Evolutionary conservation across 2,113 vertebrate species (phyloP).

Genomic region (Atlantisia rogersi): DNA sequence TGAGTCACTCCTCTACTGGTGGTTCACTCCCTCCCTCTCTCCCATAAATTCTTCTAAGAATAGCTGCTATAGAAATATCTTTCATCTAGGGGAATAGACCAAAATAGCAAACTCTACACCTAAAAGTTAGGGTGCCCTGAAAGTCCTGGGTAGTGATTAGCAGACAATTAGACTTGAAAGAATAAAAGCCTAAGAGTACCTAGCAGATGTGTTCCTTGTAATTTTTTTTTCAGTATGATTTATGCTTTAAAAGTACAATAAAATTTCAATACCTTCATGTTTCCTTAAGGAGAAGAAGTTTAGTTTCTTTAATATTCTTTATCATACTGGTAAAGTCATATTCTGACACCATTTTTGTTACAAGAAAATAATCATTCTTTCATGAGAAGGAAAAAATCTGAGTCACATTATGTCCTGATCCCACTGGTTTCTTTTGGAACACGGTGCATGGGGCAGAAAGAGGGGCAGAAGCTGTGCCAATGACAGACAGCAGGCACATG

Average conservation of each 20-base stretch:
- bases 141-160: not conserved
- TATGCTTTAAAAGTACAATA: not conserved
- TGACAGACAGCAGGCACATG: not conserved
- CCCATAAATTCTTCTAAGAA: conserved; percentile 62
- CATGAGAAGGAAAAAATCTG: not conserved
- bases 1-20: conserved; percentile 64
- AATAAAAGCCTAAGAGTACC: not conserved
- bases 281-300: not conserved
- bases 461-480: not conserved
- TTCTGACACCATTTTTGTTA: not conserved
- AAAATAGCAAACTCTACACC: conserved; percentile 20
- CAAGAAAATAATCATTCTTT: not conserved
- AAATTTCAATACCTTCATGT: not conserved
- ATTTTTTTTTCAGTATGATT: not conserved
- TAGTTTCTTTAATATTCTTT: not conserved
- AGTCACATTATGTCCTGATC: not conserved
- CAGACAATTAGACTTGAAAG: not conserved
- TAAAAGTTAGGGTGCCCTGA: not conserved
- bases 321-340: not conserved
- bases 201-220: not conserved
- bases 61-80: conserved; percentile 38
- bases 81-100: conserved; percentile 4
- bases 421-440: not conserved
- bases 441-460: not conserved
- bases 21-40: not conserved